Evolutionary conservation across 2,888 invertebrate species (phyloP).

Genomic region (Ligdia adustata): DNA sequence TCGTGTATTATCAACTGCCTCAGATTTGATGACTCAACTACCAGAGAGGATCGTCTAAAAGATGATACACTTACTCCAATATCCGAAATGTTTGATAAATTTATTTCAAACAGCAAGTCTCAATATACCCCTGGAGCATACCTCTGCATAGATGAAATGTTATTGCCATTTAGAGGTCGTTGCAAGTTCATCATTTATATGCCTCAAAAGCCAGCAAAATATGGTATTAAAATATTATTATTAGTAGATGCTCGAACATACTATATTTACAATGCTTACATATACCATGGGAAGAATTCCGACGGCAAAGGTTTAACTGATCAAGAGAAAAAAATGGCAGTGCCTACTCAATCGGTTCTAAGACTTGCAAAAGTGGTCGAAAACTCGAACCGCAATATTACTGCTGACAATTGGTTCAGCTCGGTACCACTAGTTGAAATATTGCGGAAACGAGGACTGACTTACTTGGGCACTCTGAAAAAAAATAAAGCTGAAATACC

Average conservation of each 20-base stretch:
- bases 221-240: constrained; percentile 33
- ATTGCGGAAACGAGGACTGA: constrained; percentile 29
- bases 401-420: constrained; percentile 39
- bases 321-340: constrained; percentile 27
- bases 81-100: constrained; percentile 28
- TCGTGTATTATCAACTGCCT: constrained; percentile 27
- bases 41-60: constrained; percentile 29
- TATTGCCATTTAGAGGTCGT: constrained; percentile 35
- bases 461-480: constrained; percentile 36
- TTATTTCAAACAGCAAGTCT: constrained; percentile 27
- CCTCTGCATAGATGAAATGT: constrained; percentile 36
- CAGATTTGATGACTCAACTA: constrained; percentile 33
- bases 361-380: constrained; percentile 27
- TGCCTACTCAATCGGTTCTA: constrained; percentile 32
- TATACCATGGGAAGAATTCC: constrained; percentile 34
- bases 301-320: constrained; percentile 31
- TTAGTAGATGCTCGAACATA: constrained; percentile 28
- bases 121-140: constrained; percentile 25
- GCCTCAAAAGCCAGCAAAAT: constrained; percentile 38
- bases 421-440: constrained; percentile 33
- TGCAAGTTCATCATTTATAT: constrained; percentile 36
- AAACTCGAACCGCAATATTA: constrained; percentile 29
- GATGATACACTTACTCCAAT: constrained; percentile 30
- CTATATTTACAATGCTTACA: constrained; percentile 31
- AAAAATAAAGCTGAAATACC: constrained; percentile 35